A percentile compares a stretch with the other conserved stretches of the same genome.
Evolutionary conservation across 2,888 invertebrate species (phyloP).

Genomic region (Diaphora mendica): DNA sequence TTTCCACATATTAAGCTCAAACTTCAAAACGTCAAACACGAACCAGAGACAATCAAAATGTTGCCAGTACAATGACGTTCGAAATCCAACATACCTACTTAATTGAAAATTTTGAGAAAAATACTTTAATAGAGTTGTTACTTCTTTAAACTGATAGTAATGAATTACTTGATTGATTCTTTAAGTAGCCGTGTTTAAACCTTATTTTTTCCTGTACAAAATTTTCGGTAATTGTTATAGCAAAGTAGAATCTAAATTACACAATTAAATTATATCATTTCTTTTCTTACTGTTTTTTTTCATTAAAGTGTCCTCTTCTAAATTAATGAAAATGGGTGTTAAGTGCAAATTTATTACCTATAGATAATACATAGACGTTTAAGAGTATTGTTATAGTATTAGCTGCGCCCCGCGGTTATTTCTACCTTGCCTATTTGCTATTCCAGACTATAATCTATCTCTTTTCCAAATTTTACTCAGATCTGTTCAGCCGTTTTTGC

Average conservation of each 20-base stretch:
- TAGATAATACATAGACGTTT: background rate
- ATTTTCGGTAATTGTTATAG: background rate
- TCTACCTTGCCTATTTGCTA: no score
- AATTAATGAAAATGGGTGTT: conserved; percentile 8
- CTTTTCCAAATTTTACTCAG: no score
- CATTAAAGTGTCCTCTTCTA: background rate
- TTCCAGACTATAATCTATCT: no score
- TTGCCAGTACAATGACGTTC: no score
- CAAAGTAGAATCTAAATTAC: background rate
- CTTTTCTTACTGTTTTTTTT: background rate
- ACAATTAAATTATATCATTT: background rate
- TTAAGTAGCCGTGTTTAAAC: background rate
- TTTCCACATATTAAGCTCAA: no score
- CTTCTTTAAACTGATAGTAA: background rate
- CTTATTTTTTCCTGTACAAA: background rate
- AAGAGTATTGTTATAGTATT: no score
- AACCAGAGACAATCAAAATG: no score
- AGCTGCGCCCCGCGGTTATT: no score
- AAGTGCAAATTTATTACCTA: conserved; percentile 5
- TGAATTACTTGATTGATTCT: no score
- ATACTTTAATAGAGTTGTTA: background rate
- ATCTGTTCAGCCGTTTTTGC: no score
- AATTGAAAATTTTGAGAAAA: background rate
- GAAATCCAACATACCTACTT: no score
- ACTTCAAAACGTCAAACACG: no score